phyloP scores from a whole-genome alignment of 2,888 invertebrate genomes.

The Seira ritae region DNA sequence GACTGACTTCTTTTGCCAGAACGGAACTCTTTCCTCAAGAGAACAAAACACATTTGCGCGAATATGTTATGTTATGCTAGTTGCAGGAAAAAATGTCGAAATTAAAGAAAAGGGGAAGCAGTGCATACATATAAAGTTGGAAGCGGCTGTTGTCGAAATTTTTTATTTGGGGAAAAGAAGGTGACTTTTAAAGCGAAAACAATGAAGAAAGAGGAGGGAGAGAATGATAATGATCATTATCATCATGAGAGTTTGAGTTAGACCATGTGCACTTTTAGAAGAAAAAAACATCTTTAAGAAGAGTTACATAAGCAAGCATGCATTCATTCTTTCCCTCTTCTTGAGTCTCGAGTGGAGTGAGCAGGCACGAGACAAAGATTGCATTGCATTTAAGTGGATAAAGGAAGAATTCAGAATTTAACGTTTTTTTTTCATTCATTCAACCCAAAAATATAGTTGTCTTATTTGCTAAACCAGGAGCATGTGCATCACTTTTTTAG shows the following conservation, averaged over 20 bases:
- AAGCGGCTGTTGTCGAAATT: slow-evolving; percentile 15
- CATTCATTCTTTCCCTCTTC: not conserved
- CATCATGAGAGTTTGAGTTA: not conserved
- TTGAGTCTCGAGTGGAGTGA: too few species aligned
- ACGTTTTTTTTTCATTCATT: slow-evolving; percentile 6
- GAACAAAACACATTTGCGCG: not conserved
- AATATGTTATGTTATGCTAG: not conserved
- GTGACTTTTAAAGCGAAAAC: slow-evolving; percentile 9
- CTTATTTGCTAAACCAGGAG: not conserved
- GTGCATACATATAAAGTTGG: not conserved
- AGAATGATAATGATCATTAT: too few species aligned
- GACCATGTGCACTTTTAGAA: slow-evolving; percentile 5
- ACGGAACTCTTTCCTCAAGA: not conserved
- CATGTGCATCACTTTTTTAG: not conserved
- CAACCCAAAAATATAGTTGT: not conserved
- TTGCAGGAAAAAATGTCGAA: not conserved
- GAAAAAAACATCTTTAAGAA: not conserved
- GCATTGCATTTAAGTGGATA: not conserved
- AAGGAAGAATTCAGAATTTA: not conserved
- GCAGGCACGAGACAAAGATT: not conserved
- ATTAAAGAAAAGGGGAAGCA: not conserved
- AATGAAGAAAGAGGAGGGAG: not conserved
- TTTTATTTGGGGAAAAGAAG: slow-evolving; percentile 13
- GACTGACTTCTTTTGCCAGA: not conserved
- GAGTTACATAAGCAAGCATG: not conserved